phyloP scores from a whole-genome alignment of 2,113 vertebrate genomes.

The Egretta garzetta region DNA sequence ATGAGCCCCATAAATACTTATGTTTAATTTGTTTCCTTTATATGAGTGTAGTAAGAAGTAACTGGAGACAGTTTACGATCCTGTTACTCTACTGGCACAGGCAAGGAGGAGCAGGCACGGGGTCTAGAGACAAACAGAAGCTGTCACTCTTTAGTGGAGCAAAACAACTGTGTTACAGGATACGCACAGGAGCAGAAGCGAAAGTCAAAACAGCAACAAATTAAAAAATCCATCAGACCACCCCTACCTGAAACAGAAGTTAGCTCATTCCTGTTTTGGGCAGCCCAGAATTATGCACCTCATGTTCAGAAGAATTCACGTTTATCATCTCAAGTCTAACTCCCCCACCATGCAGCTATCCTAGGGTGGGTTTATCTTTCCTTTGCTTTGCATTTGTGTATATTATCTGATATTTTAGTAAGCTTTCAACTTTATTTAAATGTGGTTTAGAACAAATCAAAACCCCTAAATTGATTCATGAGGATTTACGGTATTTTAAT shows the following conservation, averaged over 20 bases:
- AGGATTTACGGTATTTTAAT: slow-evolving; percentile 76
- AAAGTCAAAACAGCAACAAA: neutral
- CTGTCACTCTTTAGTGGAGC: neutral
- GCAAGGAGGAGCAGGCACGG: neutral
- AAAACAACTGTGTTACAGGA: neutral
- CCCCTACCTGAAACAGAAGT: neutral
- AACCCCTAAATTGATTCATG: slow-evolving; percentile 72
- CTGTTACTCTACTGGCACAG: neutral
- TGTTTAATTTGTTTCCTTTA: neutral
- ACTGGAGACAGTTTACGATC: neutral
- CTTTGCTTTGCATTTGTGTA: neutral
- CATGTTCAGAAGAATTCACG: neutral
- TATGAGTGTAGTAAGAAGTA: neutral
- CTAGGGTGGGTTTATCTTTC: neutral
- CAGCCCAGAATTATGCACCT: neutral
- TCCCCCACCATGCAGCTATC: neutral
- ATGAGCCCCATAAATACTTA: neutral
- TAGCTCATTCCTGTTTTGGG: neutral
- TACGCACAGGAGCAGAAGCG: neutral
- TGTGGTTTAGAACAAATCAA: slow-evolving; percentile 73
- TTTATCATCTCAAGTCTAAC: neutral
- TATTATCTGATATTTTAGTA: slow-evolving; percentile 46
- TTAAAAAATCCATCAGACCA: neutral
- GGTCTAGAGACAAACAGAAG: neutral
- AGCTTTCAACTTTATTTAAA: slow-evolving; percentile 69